Conservation (phyloP, 2,797 vertebrate genomes). For the Neopelma chrysocephalum region DNA sequence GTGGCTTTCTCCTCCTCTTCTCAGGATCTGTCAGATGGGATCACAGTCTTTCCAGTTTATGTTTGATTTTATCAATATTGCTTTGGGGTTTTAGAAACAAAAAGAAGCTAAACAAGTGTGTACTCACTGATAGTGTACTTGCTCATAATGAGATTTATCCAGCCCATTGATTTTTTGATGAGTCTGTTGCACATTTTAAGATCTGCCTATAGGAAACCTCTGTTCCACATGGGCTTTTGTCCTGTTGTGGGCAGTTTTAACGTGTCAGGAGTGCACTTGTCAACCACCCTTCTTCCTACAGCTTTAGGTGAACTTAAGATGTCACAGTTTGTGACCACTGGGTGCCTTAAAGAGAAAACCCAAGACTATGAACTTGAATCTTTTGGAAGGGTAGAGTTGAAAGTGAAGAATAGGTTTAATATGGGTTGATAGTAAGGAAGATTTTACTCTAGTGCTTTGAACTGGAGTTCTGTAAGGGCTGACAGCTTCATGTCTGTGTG, state of each 20-base stretch:
- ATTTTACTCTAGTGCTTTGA: conserved; percentile 17
- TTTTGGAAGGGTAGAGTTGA: background rate
- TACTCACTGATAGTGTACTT: background rate
- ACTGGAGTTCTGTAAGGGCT: background rate
- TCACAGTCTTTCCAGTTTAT: background rate
- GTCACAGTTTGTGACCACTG: background rate
- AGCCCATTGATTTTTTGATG: background rate
- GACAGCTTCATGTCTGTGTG: conserved; percentile 33
- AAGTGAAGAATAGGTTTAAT: background rate
- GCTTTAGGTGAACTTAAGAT: background rate
- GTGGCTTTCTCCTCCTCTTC: background rate
- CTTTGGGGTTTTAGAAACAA: background rate
- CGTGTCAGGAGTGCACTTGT: background rate
- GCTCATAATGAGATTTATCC: background rate
- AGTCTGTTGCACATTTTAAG: background rate
- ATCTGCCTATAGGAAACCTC: background rate
- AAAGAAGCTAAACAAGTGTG: background rate
- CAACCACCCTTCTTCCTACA: background rate
- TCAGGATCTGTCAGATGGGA: background rate
- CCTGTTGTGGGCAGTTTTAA: background rate
- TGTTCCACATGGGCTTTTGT: background rate
- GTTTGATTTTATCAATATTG: background rate
- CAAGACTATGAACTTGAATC: background rate
- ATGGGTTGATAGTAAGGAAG: background rate
- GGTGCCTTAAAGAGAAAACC: background rate